Evolutionary conservation across 2,113 vertebrate genomes (phyloP), one percentile per base, ranked within the genome.

Genomic region (Oxyruncus cristatus): DNA sequence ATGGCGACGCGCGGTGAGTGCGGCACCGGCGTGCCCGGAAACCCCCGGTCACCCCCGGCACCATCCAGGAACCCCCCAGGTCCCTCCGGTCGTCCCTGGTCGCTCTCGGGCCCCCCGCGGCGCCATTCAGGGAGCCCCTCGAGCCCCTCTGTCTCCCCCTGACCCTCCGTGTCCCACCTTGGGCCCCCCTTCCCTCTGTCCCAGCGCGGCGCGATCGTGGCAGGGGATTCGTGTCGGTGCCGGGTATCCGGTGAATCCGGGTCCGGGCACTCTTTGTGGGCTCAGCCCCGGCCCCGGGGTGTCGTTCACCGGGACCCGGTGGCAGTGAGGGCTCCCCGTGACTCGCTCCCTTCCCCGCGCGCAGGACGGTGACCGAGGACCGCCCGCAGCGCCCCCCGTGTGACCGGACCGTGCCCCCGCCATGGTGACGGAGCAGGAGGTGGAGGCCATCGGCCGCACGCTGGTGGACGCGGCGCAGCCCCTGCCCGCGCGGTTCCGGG

Each of bases 401-500:
- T 7, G n/a, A 11, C 18, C 15, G 14, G 16, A 3, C 1, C 9
- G 13, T 7, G 24, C 15, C 23, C 19, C 5, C 9, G 30, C 52
- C 32, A 98, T 97, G 98, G 97, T 97, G 77, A 97, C 94, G 0
- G 96, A 95, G 46, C 74, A 98, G 88, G 98, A 99, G 80, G 77
- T 99, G 46, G 95, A 95, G 11, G 97, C 98, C 20, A 85, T 99
- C 5, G 99, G 99, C 58, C 89, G 27, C 66, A 95, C 96, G 3
- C 97, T 99, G 88, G 95, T 98, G 92, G 98, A 99, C 62, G 44
- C 97, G 1, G 26, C 41, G 41, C 94, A 97, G 81, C 97, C 98
- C 11, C 95, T 99, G 84, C 97, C 98, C 3, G 94, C 94, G 26
- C 98, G 99, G 4, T 99, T 99, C 95, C 98, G 99, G 75, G 99